Base-by-base conservation (phyloP, 35 echinoderm and acorn worm species). In the Ophioderma brevispina region DNA sequence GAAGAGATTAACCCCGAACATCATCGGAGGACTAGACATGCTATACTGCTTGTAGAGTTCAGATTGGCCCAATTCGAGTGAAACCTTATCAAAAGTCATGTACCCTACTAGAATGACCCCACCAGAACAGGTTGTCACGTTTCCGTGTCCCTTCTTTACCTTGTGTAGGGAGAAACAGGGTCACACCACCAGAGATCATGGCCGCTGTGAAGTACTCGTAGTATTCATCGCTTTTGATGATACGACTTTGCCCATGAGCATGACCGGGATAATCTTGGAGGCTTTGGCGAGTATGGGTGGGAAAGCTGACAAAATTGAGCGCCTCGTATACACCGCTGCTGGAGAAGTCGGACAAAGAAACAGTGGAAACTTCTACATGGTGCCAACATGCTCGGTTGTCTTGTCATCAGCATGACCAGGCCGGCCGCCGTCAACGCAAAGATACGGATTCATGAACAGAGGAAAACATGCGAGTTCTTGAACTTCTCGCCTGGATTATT, bases 1-100 rank as follows among this genome's bases (percentile, higher is more conserved):
- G 76, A 99, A 99, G 1, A 99, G 91, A 39, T 99, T 99, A 39
- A 99, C 97, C 0, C 97, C 97, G 90, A 99, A 99, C 97, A 99
- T 99, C 88, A 95, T 95, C 50, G 95, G 97, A 32, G 93, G 95
- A 78, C 90, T 93, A 3, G 97, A 95, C 93, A 99, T 93, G 18
- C 76, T 99, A 80, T 99, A 93, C 32, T 92, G 87, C 63, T 89
- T 99, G 85, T 95, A 99, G 38, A 99, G 82, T 55, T 99, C 97
- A 23, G 97, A 90, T 39, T 99, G 97, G n/a, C n/a, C 96, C 96
- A 98, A 82, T 98, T 98, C 1, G 96, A 98, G 96, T 98, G 83
- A 98, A 98, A 32, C 96, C n/a, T n/a, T 98, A 56, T 98, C 96
- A 91, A 98, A 98, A 55, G 89, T 78, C 96, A 98, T 98, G 63